Base-by-base conservation (phyloP, 53 echinoderm and acorn worm species). In the Hippasteria phrygiana region DNA sequence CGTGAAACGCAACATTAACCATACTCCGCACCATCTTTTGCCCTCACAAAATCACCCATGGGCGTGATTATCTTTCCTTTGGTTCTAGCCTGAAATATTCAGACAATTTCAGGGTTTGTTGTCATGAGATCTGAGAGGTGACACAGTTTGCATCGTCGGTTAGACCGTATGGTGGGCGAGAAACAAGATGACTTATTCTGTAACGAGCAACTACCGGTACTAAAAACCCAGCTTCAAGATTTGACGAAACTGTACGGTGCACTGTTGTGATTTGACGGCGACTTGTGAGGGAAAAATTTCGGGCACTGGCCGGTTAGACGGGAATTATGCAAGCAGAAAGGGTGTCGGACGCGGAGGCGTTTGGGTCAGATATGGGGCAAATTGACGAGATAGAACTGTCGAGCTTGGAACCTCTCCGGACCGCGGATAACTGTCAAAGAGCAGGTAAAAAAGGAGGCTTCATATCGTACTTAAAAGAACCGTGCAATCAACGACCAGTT, bases 1-100 rank as follows among this genome's bases (percentile, higher is more conserved):
- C 82, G 34, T 82, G 82, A 82, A 33, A 45, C 45, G 78, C 43
- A 82, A 48, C 63, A n/a, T 66, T 45, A 20, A 3, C 66, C 29
- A 38, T 82, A 65, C 82, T 64, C 31, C 28, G 14, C 46, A 31
- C 20, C 6, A 16, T 66, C 64, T 66, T 66, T 42, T 2, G 45
- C 22, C 36, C 35, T 55, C 13, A n/a, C 16, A 82, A 66, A 40
- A 64, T 34, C 31, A 64, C 46, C 34, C 42, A 4, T 28, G 42
- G 41, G 56, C 55, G 14, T 17, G 16, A 41, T 31, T 24, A 45
- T 81, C 45, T 40, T 31, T 33, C 26, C 17, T 18, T 41, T 43
- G 43, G 32, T 26, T 75, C 33, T 31, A 43, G 51, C 14, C 1
- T 28, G 14, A 50, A 64, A 31, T 67, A 36, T 35, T 67, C 27